A percentile compares a stretch with the other conserved stretches of the same genome.
Evolutionary conservation across 2,797 vertebrate genomes (phyloP).

Genomic region (Sarcoramphus papa): DNA sequence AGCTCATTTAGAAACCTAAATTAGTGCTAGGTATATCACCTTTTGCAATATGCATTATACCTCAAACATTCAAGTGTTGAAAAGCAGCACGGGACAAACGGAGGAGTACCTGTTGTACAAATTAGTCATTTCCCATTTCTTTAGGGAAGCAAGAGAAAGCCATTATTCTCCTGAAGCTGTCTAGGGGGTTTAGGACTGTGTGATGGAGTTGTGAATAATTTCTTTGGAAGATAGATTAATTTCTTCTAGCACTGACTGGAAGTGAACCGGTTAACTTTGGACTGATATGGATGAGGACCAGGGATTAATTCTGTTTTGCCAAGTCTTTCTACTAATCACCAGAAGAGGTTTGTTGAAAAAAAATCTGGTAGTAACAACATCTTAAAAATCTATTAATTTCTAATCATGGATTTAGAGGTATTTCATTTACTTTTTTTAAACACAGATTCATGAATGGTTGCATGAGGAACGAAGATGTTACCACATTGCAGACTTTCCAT

Average conservation of each 20-base stretch:
- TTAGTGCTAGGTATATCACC: background rate
- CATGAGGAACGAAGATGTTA: background rate
- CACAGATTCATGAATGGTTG: background rate
- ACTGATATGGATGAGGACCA: background rate
- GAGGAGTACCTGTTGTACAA: background rate
- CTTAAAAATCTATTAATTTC: background rate
- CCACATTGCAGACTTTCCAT: background rate
- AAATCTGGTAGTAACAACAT: background rate
- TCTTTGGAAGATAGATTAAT: background rate
- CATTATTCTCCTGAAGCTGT: background rate
- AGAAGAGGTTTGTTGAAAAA: background rate
- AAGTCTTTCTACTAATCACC: background rate
- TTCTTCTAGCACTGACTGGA: background rate
- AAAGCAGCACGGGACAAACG: background rate
- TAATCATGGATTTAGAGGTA: background rate
- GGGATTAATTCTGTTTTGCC: background rate
- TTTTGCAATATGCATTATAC: background rate
- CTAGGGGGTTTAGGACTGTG: background rate
- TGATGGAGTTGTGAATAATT: background rate
- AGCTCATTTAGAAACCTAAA: background rate
- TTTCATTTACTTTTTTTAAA: background rate
- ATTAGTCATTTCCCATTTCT: background rate
- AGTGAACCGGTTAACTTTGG: background rate
- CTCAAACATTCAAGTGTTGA: background rate
- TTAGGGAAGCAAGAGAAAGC: background rate